Conservation (phyloP, 2,113 vertebrate species). For the Genyomyrus donnyi region DNA sequence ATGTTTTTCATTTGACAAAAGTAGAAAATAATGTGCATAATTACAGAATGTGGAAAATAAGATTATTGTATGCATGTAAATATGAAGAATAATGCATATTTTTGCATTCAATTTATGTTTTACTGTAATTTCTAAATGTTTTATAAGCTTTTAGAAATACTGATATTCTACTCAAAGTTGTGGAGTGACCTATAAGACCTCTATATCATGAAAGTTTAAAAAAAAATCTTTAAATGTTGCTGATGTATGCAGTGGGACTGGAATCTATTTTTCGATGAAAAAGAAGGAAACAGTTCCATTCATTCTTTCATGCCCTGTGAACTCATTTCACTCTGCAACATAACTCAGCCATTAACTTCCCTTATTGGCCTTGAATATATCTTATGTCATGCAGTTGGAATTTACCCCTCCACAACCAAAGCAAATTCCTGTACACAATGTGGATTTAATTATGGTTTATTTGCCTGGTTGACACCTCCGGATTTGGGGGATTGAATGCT, state of each 20-base stretch:
- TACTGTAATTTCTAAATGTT: neutral
- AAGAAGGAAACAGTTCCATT: neutral
- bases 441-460: neutral
- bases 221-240: neutral
- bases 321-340: neutral
- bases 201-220: neutral
- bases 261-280: neutral
- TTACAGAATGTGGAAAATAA: neutral
- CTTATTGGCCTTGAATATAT: neutral
- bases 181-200: neutral
- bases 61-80: neutral
- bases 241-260: neutral
- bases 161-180: neutral
- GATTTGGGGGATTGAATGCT: neutral
- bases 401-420: neutral
- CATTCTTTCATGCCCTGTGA: neutral
- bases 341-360: neutral
- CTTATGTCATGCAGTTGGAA: neutral
- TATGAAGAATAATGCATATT: neutral
- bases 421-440: neutral
- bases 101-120: neutral
- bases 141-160: neutral
- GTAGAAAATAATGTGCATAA: neutral
- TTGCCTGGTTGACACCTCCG: neutral
- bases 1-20: neutral